Percentiles rank a stretch among this genome's conserved stretches.
Evolutionary conservation across 2,888 invertebrate genomes (phyloP).

Genomic region (Ellobium chinense): DNA sequence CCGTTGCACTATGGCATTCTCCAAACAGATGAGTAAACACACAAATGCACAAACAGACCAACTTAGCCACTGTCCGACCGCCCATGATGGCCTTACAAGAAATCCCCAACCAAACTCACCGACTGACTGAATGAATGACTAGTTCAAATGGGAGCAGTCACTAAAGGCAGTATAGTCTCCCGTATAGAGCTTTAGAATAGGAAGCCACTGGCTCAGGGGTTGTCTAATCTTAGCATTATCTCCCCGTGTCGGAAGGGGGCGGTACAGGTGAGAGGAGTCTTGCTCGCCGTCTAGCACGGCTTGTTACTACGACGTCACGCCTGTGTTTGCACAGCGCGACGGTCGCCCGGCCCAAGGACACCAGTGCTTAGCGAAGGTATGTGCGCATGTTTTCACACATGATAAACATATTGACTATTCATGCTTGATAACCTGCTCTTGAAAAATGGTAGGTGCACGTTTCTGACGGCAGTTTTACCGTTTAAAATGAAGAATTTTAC

Average conservation of each 20-base stretch:
- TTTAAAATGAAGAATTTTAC: no score
- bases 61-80: background rate
- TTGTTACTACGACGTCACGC: background rate
- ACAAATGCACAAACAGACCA: background rate
- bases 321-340: background rate
- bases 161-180: no score
- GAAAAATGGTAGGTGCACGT: no score
- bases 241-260: background rate
- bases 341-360: no score
- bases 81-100: background rate
- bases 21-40: background rate
- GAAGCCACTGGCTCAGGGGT: background rate
- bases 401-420: no score
- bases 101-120: background rate
- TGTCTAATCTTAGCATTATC: slow-evolving; percentile 18
- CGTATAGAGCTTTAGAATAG: background rate
- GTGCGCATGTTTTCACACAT: no score
- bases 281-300: background rate
- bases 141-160: no score
- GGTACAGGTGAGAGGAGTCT: background rate
- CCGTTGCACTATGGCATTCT: background rate
- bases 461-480: no score
- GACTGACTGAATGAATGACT: no score
- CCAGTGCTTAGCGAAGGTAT: no score
- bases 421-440: no score